Conservation (phyloP, 2,888 invertebrate species). For the Seira musarum region DNA sequence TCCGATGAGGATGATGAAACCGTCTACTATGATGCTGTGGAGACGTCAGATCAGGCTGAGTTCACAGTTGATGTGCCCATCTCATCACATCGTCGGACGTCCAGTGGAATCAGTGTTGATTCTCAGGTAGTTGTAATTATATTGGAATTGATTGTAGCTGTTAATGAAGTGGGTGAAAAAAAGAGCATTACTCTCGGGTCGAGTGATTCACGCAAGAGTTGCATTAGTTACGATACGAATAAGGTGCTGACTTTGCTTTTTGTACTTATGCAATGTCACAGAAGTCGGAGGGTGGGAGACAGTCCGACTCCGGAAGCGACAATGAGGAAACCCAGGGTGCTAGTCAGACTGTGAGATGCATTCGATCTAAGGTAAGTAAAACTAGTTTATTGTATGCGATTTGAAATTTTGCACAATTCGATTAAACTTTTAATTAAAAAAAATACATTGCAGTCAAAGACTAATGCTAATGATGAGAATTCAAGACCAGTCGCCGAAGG, state of each 20-base stretch:
- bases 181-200: not conserved
- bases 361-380: constrained; percentile 66
- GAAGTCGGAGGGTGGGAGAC: constrained; percentile 70
- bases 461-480: constrained; percentile 43
- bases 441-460: constrained; percentile 51
- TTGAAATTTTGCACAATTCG: not conserved
- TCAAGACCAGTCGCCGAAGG: constrained; percentile 22
- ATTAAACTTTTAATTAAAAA: too few species aligned
- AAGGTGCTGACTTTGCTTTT: not conserved
- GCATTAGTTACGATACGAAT: constrained; percentile 5
- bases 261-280: constrained; percentile 50
- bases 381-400: not conserved
- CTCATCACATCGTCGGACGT: constrained; percentile 71
- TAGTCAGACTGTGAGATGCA: constrained; percentile 69
- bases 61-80: constrained; percentile 70
- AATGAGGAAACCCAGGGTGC: constrained; percentile 69
- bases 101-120: constrained; percentile 71
- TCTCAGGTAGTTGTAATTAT: constrained; percentile 70
- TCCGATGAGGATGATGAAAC: constrained; percentile 78
- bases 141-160: not conserved
- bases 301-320: constrained; percentile 72
- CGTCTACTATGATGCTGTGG: constrained; percentile 79
- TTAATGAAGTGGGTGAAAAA: not conserved
- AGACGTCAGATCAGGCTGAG: constrained; percentile 70
- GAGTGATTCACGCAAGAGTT: not conserved